These are phyloP conservation scores for Mystacornis crossleyi DNA, from an alignment of 2,113 vertebrate genomes.

Conservation along the genomic window DNA sequence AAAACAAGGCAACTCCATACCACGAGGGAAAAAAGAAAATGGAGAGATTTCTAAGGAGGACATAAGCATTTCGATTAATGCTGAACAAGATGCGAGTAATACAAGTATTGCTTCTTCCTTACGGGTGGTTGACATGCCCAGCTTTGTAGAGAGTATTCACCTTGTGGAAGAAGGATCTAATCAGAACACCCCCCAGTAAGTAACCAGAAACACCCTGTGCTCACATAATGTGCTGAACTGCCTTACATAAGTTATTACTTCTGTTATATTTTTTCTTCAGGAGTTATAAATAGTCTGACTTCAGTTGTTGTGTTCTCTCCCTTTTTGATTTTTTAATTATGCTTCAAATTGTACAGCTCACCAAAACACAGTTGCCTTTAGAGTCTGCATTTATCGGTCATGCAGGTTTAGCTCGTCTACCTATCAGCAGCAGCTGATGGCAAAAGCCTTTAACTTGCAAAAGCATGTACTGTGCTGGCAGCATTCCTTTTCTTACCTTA, in stretches of 20 bases:
- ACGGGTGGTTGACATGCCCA: conserved; percentile 78
- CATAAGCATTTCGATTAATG: conserved; percentile 73
- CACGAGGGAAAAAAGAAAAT: conserved; percentile 68
- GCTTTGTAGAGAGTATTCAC: conserved; percentile 74
- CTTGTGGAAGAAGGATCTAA: conserved; percentile 65
- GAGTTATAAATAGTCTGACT: background rate
- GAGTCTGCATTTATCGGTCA: background rate
- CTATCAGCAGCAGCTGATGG: conserved; percentile 10
- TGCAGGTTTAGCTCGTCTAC: background rate
- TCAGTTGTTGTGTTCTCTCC: background rate
- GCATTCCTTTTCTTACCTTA: background rate
- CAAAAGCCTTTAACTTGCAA: background rate
- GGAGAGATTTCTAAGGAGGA: conserved; percentile 77
- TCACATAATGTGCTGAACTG: background rate
- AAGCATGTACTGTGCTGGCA: background rate
- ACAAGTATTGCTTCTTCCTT: conserved; percentile 74
- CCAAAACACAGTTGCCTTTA: background rate
- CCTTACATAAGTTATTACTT: background rate
- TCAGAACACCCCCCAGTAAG: conserved; percentile 67
- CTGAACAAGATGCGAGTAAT: conserved; percentile 72
- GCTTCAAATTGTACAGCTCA: background rate
- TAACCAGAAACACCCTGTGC: background rate
- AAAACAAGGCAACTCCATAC: conserved; percentile 4
- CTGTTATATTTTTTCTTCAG: background rate
- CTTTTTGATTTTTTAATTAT: background rate